Conservation (phyloP, 2,113 vertebrate genomes). For the Pristiophorus japonicus region DNA sequence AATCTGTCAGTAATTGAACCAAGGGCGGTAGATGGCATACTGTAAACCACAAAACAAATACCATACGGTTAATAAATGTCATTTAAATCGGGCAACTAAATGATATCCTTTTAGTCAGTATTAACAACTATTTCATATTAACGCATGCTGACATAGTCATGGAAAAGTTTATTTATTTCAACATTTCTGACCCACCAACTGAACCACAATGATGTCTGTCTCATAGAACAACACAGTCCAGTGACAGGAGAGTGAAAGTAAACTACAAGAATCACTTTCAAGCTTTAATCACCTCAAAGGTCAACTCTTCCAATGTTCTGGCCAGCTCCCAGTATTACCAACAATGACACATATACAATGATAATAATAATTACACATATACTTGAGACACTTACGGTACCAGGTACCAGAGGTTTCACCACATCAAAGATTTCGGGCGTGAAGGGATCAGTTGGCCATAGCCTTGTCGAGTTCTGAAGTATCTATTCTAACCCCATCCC, state of each 20-base stretch:
- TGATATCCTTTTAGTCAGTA: conserved; percentile 15
- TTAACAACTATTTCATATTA: conserved; percentile 14
- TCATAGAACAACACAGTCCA: background rate
- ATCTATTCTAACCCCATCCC: background rate
- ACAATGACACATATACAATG: background rate
- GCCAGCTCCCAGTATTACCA: background rate
- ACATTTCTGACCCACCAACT: background rate
- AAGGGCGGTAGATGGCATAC: conserved; percentile 19
- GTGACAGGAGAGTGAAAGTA: conserved; percentile 18
- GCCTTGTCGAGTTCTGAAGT: background rate
- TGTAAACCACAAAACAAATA: conserved; percentile 2
- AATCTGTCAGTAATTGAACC: conserved; percentile 26
- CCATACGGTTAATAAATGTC: conserved; percentile 22
- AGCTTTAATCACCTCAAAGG: background rate
- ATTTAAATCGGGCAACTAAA: background rate
- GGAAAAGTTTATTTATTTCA: conserved; percentile 13
- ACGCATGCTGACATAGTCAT: background rate
- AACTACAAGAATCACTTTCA: background rate
- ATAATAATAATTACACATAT: background rate
- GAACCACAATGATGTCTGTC: background rate
- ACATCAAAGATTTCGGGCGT: background rate
- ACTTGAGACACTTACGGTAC: background rate
- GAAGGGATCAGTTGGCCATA: background rate
- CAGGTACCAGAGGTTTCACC: background rate
- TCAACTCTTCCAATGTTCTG: background rate